Evolutionary conservation across 1,140 invertebrate genomes (phyloP), one percentile per base, ranked within the genome.

Genomic region (Euglossa dilemma): DNA sequence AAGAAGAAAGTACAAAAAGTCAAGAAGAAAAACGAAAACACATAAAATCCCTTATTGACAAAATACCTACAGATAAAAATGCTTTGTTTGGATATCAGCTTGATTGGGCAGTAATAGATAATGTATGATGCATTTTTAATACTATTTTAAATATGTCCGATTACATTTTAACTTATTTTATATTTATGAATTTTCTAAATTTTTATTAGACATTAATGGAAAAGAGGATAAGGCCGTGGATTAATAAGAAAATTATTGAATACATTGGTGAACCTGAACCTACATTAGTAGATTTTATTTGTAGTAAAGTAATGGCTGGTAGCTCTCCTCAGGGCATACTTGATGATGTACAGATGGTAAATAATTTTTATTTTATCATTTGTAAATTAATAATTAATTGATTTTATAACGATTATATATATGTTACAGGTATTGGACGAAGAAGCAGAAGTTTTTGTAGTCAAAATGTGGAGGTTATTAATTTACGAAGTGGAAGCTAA

Each of bases 401-500:
- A 16, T n/a, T 14, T 20, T 50, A 63, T 69, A 56, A 54, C 47
- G 4, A n/a, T n/a, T n/a, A n/a, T 36, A 36, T 16, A 25, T 57
- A 18, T 47, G 14, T 86, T 95, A 95, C 92, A 99, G 98, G 98
- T 99, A 88, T 95, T 99, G 88, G 99, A 99, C 94, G 99, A 99
- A 94, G 99, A 99, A 95, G 99, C 99, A 12, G 99, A 99, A 96
- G 98, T 99, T 73, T 99, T 99, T 96, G 98, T 99, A 89, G 98
- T 99, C 59, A 99, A 99, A 96, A 99, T 99, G 98, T 99, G 99
- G 99, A 96, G 99, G 91, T 96, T 99, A 93, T 95, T 99, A 77
- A 99, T 99, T 90, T 99, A 99, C 94, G 99, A 99, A 96, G 98
- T 99, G 88, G 99, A 99, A 96, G 98, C 99, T 64, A 99, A 99